Conservation (phyloP, 2,797 vertebrate genomes). For the Sebastiscus tertius region DNA sequence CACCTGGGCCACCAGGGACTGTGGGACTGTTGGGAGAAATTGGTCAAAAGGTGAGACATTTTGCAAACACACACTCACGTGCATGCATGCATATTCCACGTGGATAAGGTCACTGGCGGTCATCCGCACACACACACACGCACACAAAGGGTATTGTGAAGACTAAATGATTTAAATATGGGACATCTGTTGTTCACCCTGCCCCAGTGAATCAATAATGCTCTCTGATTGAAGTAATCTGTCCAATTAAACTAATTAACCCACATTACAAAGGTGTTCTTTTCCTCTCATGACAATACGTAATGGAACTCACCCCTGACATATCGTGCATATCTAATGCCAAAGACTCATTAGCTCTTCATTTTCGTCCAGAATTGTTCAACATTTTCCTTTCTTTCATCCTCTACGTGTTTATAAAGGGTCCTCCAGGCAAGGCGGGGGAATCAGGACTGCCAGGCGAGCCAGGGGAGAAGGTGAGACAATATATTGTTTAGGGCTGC, state of each 20-base stretch:
- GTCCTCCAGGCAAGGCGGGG: constrained; percentile 80
- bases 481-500: neutral
- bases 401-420: constrained; percentile 72
- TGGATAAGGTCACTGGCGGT: neutral
- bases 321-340: constrained; percentile 3
- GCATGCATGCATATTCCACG: neutral
- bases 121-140: constrained; percentile 7
- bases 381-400: constrained; percentile 4
- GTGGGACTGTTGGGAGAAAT: constrained; percentile 91
- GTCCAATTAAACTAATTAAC: constrained; percentile 36
- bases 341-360: constrained; percentile 14
- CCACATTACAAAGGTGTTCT: constrained; percentile 4
- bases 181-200: constrained; percentile 47
- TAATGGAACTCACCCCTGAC: constrained; percentile 12
- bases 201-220: constrained; percentile 33
- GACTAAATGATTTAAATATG: constrained; percentile 42
- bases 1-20: constrained; percentile 88
- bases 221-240: constrained; percentile 44
- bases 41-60: constrained; percentile 88
- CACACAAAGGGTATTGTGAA: constrained; percentile 10
- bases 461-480: constrained; percentile 91
- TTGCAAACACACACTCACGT: neutral
- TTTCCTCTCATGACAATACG: neutral
- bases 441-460: constrained; percentile 83
- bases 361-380: constrained; percentile 2